Evolutionary conservation across 2,888 invertebrate species (phyloP).

Genomic region (Venustoraphidia nigricollis): DNA sequence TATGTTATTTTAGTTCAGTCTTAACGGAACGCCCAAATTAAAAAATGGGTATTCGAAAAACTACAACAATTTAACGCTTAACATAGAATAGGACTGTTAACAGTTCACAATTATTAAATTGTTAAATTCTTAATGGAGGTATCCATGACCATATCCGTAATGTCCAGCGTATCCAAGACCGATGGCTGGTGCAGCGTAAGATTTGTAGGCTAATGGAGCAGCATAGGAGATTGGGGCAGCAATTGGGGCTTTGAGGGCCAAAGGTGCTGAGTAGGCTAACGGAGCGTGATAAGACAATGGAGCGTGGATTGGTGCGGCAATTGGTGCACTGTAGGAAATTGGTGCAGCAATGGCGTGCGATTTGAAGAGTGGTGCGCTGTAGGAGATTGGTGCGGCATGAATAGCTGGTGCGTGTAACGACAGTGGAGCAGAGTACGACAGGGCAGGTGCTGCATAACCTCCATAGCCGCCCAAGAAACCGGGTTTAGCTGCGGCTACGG

Average conservation of each 20-base stretch:
- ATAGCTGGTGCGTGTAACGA: not conserved
- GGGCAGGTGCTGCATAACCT: not conserved
- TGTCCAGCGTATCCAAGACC: too few relatives aligned
- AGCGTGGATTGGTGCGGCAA: constrained; percentile 24
- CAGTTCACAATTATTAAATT: too few relatives aligned
- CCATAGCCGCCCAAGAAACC: constrained; percentile 22
- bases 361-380: constrained; percentile 11
- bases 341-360: constrained; percentile 15
- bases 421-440: constrained; percentile 15
- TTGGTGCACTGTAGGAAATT: constrained; percentile 6
- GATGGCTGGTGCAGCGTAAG: constrained; percentile 11
- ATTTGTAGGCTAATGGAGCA: constrained; percentile 18
- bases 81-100: too few relatives aligned
- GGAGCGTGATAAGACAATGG: constrained; percentile 18
- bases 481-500: constrained; percentile 30
- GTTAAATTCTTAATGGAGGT: too few relatives aligned
- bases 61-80: too few relatives aligned
- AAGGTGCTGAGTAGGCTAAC: constrained; percentile 16
- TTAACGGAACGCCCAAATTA: too few relatives aligned
- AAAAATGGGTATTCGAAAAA: too few relatives aligned
- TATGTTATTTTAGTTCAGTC: too few relatives aligned
- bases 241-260: constrained; percentile 26
- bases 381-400: constrained; percentile 12
- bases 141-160: too few relatives aligned
- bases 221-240: constrained; percentile 22